Conservation (phyloP, 2,113 vertebrate species). For the Burhinus oedicnemus region DNA sequence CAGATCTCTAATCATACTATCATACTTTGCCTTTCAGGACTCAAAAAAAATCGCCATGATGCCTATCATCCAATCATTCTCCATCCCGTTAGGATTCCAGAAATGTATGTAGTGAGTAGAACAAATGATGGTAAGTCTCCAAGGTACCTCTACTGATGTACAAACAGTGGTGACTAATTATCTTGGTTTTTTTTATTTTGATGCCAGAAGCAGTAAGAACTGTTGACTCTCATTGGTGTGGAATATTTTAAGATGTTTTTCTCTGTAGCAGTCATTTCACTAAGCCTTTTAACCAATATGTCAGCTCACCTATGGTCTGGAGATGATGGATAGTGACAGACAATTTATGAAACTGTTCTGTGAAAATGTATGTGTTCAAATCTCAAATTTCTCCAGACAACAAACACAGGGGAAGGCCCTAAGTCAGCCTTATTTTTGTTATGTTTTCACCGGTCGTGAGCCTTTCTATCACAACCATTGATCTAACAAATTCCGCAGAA, state of each 20-base stretch:
- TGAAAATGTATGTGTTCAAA: not conserved
- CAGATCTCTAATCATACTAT: not conserved
- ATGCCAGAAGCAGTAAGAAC: not conserved
- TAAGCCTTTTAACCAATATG: not conserved
- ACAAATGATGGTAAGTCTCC: slow-evolving; percentile 55
- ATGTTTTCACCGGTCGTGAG: not conserved
- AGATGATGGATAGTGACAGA: not conserved
- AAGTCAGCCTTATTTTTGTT: not conserved
- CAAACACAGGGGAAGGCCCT: not conserved
- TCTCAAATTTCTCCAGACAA: not conserved
- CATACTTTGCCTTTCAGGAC: slow-evolving; percentile 44
- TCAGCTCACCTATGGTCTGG: not conserved
- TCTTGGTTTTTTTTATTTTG: not conserved
- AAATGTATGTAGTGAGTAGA: slow-evolving; percentile 44
- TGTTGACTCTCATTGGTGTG: not conserved
- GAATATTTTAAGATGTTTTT: not conserved
- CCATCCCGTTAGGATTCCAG: slow-evolving; percentile 64
- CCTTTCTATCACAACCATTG: not conserved
- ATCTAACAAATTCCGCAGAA: not conserved
- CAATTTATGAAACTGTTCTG: not conserved
- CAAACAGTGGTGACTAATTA: not conserved
- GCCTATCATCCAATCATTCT: slow-evolving; percentile 70
- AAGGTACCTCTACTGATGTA: not conserved
- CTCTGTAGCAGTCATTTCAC: not conserved
- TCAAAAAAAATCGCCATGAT: slow-evolving; percentile 48